Conservation (phyloP, 2,113 vertebrate species). For the Rhineura floridana region DNA sequence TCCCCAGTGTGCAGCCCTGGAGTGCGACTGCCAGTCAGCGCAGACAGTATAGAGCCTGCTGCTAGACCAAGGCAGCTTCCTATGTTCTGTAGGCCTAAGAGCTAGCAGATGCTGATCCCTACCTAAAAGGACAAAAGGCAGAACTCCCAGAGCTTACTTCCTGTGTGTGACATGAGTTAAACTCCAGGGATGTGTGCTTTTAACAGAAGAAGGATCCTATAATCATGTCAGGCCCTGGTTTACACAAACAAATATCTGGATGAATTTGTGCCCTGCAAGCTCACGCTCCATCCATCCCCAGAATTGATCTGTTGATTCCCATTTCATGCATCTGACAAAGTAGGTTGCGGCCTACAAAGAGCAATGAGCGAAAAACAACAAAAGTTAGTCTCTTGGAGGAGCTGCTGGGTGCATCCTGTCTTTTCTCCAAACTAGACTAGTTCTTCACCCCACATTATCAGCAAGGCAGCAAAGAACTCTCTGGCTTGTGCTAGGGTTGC, state of each 20-base stretch:
- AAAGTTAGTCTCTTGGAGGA: not conserved
- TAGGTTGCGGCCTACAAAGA: not conserved
- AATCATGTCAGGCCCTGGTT: not conserved
- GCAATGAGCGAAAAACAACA: not conserved
- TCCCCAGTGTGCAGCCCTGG: too few relatives aligned
- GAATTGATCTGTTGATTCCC: not conserved
- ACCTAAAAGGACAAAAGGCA: not conserved
- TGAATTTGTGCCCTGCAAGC: not conserved
- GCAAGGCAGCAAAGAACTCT: too few relatives aligned
- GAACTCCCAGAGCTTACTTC: not conserved
- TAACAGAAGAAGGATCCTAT: not conserved
- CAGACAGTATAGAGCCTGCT: too few relatives aligned
- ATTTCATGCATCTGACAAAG: not conserved
- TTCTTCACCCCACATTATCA: not conserved
- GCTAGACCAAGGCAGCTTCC: too few relatives aligned
- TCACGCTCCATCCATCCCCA: not conserved
- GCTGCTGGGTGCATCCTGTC: not conserved
- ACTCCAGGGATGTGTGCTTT: not conserved
- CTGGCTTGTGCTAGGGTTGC: too few relatives aligned
- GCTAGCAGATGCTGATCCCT: not conserved
- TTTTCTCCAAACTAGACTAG: not conserved
- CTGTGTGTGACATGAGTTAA: not conserved
- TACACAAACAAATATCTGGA: not conserved
- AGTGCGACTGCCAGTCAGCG: too few relatives aligned
- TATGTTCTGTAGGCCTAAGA: not conserved